phyloP scores from a whole-genome alignment of 2,797 vertebrate genomes.

The Vespertilio murinus region DNA sequence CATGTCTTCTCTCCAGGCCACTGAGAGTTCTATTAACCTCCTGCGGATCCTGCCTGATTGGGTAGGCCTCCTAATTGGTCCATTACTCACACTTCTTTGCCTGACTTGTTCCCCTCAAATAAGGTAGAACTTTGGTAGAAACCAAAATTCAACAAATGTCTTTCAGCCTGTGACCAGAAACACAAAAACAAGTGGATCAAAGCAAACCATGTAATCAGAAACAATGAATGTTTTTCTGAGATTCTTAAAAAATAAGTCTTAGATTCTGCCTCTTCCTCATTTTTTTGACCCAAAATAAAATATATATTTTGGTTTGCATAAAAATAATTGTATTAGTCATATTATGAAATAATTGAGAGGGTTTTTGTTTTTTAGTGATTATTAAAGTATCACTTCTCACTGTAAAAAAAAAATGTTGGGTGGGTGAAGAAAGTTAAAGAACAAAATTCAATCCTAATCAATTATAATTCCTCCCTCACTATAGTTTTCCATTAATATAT shows the following conservation, averaged over 20 bases:
- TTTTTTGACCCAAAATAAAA: background rate
- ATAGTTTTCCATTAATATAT: background rate
- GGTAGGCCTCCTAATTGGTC: background rate
- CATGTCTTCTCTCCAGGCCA: background rate
- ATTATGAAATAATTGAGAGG: conserved; percentile 32
- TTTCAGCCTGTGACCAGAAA: background rate
- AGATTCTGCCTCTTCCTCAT: conserved; percentile 16
- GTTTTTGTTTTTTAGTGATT: background rate
- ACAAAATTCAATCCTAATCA: background rate
- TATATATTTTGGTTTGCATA: background rate
- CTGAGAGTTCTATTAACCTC: conserved; percentile 26
- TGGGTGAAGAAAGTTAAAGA: background rate
- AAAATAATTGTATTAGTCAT: background rate
- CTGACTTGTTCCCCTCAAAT: background rate
- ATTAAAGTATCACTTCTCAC: background rate
- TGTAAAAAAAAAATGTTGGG: background rate
- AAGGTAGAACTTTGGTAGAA: background rate
- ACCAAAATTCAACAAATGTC: background rate
- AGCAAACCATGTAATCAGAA: background rate
- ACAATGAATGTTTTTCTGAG: background rate
- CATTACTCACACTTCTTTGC: background rate
- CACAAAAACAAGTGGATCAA: background rate
- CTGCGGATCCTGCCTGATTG: background rate
- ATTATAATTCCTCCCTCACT: background rate
- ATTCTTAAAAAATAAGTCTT: background rate